Evolutionary conservation across 2,113 vertebrate species (phyloP).

Genomic region (Castor canadensis): DNA sequence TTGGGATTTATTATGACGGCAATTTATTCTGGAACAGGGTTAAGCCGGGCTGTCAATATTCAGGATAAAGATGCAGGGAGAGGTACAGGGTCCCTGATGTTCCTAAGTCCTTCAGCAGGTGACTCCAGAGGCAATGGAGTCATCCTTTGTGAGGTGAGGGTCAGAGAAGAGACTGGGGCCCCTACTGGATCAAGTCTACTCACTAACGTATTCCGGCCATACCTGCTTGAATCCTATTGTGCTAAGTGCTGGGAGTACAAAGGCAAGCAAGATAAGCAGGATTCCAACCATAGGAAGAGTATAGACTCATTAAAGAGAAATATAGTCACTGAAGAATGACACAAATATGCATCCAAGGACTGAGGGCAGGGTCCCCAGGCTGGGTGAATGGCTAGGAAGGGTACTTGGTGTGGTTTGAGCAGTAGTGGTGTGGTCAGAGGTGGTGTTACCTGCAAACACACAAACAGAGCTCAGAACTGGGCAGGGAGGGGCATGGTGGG

Average conservation of each 20-base stretch:
- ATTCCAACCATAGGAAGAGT: background rate
- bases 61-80: background rate
- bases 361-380: background rate
- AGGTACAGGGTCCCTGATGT: background rate
- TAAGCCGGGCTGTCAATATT: conserved; percentile 16
- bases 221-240: background rate
- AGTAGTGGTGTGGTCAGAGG: background rate
- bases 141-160: background rate
- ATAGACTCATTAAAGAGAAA: background rate
- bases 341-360: background rate
- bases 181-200: background rate
- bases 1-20: conserved; percentile 63
- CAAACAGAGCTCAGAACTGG: background rate
- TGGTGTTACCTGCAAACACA: background rate
- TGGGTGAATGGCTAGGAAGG: background rate
- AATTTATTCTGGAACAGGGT: conserved; percentile 61
- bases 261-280: background rate
- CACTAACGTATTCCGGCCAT: background rate
- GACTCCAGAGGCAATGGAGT: too few relatives aligned
- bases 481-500: background rate
- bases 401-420: background rate
- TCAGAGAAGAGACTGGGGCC: background rate
- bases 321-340: too few relatives aligned
- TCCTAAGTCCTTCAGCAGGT: too few relatives aligned
- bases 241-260: background rate